Conservation (phyloP, 2,113 vertebrate species). For the Alectura lathami region DNA sequence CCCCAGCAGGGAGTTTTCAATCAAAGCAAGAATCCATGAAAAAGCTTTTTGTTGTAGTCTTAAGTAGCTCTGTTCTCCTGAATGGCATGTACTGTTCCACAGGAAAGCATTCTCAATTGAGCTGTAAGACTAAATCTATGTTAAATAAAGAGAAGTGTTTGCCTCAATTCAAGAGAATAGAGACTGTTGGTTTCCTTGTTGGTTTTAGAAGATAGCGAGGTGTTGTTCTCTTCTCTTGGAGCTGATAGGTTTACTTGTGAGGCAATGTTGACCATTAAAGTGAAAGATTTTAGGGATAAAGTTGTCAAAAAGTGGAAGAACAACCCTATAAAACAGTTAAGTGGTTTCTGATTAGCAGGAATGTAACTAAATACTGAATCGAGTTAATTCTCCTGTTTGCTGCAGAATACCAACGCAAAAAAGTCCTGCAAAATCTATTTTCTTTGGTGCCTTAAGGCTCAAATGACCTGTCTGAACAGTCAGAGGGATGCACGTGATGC, state of each 20-base stretch:
- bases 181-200: background rate
- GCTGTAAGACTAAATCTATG: background rate
- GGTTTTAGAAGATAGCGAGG: background rate
- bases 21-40: background rate
- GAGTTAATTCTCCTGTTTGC: background rate
- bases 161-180: background rate
- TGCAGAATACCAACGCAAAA: background rate
- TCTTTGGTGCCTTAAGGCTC: background rate
- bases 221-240: background rate
- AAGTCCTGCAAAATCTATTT: background rate
- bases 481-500: too few relatives aligned
- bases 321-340: background rate
- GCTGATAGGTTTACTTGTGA: background rate
- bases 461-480: background rate
- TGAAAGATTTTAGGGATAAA: background rate
- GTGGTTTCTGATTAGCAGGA: background rate
- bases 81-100: background rate
- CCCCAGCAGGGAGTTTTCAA: background rate
- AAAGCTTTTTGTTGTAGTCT: slow-evolving; percentile 33
- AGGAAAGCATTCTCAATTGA: background rate
- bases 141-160: slow-evolving; percentile 34
- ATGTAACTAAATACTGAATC: background rate
- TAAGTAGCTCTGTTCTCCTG: background rate
- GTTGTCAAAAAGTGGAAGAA: background rate
- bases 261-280: background rate